Evolutionary conservation across 2,797 vertebrate genomes (phyloP).

Genomic region (Alauda arvensis): DNA sequence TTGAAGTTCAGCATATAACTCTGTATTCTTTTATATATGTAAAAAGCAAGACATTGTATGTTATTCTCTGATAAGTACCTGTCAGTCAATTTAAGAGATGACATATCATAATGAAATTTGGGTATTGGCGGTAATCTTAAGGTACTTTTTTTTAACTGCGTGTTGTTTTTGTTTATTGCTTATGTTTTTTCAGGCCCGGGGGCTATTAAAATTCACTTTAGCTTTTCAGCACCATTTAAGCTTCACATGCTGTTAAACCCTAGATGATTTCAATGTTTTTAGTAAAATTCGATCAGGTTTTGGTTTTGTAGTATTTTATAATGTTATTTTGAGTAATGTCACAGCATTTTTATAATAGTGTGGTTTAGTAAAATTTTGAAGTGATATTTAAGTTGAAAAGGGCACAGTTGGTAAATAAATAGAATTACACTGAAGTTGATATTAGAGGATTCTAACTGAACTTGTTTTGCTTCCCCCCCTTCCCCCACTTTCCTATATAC

Average conservation of each 20-base stretch:
- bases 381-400: background rate
- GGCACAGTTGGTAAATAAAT: background rate
- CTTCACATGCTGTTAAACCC: background rate
- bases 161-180: background rate
- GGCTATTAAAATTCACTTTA: background rate
- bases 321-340: background rate
- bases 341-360: background rate
- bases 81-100: background rate
- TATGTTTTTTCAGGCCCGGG: background rate
- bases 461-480: conserved; percentile 16
- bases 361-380: background rate
- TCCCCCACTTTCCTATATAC: conserved; percentile 3
- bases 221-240: background rate
- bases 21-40: background rate
- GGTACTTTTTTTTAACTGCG: background rate
- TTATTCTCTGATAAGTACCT: background rate
- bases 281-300: background rate
- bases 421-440: background rate
- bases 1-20: background rate
- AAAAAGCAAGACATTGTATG: background rate
- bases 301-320: background rate
- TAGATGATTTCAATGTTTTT: background rate
- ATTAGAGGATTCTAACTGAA: conserved; percentile 48
- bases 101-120: background rate
- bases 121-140: background rate